Conservation (phyloP, 2,797 vertebrate genomes). For the Vultur gryphus region DNA sequence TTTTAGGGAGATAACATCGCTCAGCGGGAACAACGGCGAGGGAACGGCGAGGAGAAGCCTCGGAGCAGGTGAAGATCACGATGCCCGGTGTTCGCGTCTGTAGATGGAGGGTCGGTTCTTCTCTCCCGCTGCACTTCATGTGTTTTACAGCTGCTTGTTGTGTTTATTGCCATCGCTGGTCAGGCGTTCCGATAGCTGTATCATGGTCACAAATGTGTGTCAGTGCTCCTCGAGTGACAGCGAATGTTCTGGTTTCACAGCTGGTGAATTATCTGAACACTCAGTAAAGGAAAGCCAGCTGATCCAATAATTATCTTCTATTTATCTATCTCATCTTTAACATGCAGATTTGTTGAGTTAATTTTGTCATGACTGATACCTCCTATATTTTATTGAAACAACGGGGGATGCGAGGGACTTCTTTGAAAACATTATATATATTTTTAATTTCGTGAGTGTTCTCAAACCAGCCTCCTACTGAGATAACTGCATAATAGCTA, state of each 20-base stretch:
- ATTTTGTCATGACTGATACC: not conserved
- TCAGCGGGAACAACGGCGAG: not conserved
- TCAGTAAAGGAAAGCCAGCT: not conserved
- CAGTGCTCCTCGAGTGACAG: not conserved
- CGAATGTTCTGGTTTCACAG: not conserved
- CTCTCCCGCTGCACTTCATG: not conserved
- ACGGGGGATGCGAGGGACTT: not conserved
- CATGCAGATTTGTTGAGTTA: constrained; percentile 41
- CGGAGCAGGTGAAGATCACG: not conserved
- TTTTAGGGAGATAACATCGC: not conserved
- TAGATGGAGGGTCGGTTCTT: not conserved
- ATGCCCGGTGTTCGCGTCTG: not conserved
- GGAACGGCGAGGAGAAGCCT: not conserved
- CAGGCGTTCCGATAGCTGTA: not conserved
- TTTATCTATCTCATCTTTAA: not conserved
- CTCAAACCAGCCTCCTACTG: not conserved
- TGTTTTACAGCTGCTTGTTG: not conserved
- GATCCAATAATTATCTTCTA: not conserved
- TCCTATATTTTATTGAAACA: not conserved
- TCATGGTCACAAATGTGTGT: not conserved
- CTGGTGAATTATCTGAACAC: not conserved
- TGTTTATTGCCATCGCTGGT: not conserved
- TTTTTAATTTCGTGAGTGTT: constrained; percentile 46
- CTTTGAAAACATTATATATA: constrained; percentile 18
- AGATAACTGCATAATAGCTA: not conserved